Evolutionary conservation across 2,113 vertebrate species (phyloP).

Genomic region (Oplegnathus fasciatus): DNA sequence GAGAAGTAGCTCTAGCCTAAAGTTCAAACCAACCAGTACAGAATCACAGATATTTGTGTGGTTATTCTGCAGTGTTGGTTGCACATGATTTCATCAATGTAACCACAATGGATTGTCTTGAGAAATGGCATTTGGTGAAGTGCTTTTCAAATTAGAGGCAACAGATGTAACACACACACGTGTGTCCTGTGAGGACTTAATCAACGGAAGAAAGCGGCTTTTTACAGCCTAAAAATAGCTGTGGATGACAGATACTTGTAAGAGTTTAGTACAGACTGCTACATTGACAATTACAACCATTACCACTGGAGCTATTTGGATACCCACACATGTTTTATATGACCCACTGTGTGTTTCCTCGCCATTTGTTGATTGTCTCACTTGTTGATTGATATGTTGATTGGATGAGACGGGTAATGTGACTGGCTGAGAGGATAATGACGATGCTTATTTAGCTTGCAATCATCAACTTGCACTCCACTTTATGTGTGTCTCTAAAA

Average conservation of each 20-base stretch:
- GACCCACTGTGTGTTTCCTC: not conserved
- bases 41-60: not conserved
- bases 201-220: not conserved
- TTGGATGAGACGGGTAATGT: not conserved
- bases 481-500: not conserved
- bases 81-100: constrained; percentile 7
- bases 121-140: not conserved
- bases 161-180: constrained; percentile 16
- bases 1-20: not conserved
- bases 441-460: not conserved
- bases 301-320: not conserved
- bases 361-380: not conserved
- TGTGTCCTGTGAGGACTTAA: not conserved
- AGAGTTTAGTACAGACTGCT: not conserved
- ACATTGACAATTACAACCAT: not conserved
- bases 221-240: not conserved
- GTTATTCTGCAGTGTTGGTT: not conserved
- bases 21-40: not conserved
- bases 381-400: constrained; percentile 1
- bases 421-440: not conserved
- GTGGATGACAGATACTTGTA: not conserved
- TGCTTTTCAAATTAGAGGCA: constrained; percentile 9
- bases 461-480: not conserved
- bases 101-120: not conserved
- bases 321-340: not conserved